Percentiles rank a stretch among this genome's conserved stretches.
Conservation (phyloP, 1,140 invertebrate genomes). For the Hypothenemus hampei region DNA sequence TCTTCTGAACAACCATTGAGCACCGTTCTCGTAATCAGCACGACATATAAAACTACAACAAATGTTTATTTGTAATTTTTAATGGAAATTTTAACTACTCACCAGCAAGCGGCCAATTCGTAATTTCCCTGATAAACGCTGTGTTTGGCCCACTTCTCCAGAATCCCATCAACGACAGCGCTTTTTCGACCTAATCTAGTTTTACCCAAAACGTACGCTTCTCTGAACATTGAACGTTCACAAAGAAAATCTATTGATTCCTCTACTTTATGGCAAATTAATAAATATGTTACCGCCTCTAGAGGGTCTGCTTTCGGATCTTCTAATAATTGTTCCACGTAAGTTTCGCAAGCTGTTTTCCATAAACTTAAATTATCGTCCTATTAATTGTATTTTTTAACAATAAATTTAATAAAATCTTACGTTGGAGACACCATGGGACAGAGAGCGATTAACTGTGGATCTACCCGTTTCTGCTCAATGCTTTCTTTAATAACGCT, state of each 20-base stretch:
- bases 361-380: conserved; percentile 35
- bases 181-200: conserved; percentile 52
- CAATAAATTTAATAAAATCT: conserved; percentile 29
- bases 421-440: conserved; percentile 50
- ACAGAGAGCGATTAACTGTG: conserved; percentile 52
- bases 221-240: conserved; percentile 52
- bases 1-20: conserved; percentile 35
- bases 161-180: conserved; percentile 48
- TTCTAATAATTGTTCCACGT: conserved; percentile 57
- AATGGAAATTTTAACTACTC: no score
- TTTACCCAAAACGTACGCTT: conserved; percentile 59
- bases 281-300: conserved; percentile 58
- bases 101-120: conserved; percentile 60
- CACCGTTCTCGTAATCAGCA: conserved; percentile 25
- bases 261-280: conserved; percentile 57
- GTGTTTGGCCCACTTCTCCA: conserved; percentile 52
- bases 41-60: not conserved
- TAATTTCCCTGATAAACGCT: conserved; percentile 48
- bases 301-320: conserved; percentile 48
- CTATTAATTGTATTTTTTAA: not conserved
- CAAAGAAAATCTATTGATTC: conserved; percentile 56
- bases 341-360: conserved; percentile 53
- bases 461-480: conserved; percentile 47
- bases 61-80: not conserved
- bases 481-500: conserved; percentile 48